Evolutionary conservation across 2,113 vertebrate genomes (phyloP).

Genomic region (Stegastes partitus): DNA sequence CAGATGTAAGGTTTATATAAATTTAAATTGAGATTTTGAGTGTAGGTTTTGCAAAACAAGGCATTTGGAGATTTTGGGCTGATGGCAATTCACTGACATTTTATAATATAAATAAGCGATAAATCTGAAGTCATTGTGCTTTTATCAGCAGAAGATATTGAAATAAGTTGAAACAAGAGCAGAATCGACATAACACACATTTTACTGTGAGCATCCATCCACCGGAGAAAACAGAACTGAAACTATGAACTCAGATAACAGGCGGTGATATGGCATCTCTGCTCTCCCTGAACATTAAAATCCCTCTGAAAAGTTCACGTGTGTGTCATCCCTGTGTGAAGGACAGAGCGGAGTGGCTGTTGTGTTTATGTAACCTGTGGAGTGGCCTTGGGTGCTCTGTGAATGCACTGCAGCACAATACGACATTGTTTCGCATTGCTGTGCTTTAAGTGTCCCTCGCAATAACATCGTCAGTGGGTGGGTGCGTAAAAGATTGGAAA

Average conservation of each 20-base stretch:
- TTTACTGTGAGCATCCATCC: conserved; percentile 16
- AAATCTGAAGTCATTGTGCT: no score
- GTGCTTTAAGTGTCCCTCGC: conserved; percentile 33
- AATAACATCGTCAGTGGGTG: conserved; percentile 38
- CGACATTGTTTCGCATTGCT: conserved; percentile 18
- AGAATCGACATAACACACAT: not conserved
- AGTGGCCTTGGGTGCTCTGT: conserved; percentile 50
- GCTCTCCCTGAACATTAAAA: conserved; percentile 8
- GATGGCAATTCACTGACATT: no score
- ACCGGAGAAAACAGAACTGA: conserved; percentile 6
- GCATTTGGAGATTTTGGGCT: no score
- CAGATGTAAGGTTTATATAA: no score
- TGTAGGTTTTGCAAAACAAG: no score
- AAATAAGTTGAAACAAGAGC: conserved; percentile 13
- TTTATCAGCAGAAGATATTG: no score
- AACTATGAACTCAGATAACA: conserved; percentile 28
- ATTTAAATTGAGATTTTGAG: no score
- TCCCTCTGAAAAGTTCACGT: conserved; percentile 62
- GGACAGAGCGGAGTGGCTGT: conserved; percentile 46
- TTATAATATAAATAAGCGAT: no score
- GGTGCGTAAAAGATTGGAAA: conserved; percentile 45
- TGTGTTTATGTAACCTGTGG: conserved; percentile 37
- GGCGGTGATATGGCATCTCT: conserved; percentile 7
- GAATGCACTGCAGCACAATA: conserved; percentile 37
- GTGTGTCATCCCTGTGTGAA: conserved; percentile 30